Percentiles rank a stretch among this genome's conserved stretches.
These are phyloP conservation scores for Shinisaurus crocodilurus DNA, from an alignment of 2,113 vertebrate genomes.

Conservation along the genomic window DNA sequence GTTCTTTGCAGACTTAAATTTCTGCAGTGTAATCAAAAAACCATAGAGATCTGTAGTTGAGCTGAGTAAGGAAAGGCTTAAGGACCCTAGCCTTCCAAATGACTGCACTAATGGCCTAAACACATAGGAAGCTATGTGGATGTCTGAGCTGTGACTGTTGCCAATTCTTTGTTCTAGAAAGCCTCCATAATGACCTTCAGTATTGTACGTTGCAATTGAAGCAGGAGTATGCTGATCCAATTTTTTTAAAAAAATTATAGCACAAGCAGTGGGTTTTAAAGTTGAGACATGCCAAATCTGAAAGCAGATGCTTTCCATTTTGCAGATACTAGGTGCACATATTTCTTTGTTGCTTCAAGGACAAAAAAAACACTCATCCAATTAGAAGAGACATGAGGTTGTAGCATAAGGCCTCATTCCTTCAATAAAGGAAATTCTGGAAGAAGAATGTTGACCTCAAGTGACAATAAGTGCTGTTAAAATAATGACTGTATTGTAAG, in stretches of 20 bases:
- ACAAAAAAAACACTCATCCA: conserved; percentile 74
- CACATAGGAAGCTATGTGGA: background rate
- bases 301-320: conserved; percentile 68
- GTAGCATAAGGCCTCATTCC: conserved; percentile 65
- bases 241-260: conserved; percentile 52
- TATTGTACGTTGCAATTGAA: background rate
- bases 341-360: conserved; percentile 73
- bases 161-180: conserved; percentile 40
- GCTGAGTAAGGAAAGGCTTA: background rate
- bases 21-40: background rate
- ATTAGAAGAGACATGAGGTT: conserved; percentile 74
- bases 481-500: conserved; percentile 70
- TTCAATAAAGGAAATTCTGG: conserved; percentile 61
- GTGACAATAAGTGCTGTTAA: conserved; percentile 68
- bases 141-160: background rate
- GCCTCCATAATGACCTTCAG: conserved; percentile 15
- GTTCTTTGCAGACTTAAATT: background rate
- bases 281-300: conserved; percentile 67
- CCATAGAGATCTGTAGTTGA: background rate
- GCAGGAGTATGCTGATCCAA: conserved; percentile 41
- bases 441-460: conserved; percentile 72
- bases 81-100: background rate
- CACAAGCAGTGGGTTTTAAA: conserved; percentile 53
- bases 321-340: conserved; percentile 58
- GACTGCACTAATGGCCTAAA: background rate